phyloP scores from a whole-genome alignment of 2,113 vertebrate species.

The Tragelaphus imberbis region DNA sequence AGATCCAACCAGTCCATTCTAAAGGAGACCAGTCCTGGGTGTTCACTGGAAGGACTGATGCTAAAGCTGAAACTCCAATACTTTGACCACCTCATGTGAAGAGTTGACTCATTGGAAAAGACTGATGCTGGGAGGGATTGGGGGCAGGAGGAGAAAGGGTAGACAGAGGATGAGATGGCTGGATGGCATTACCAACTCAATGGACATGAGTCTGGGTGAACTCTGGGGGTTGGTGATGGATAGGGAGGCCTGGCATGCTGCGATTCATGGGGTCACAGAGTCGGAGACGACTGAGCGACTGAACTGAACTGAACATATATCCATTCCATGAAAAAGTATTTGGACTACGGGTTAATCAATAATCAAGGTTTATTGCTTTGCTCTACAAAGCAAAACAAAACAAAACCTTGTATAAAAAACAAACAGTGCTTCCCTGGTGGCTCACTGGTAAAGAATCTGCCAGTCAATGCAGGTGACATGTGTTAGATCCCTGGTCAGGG shows the following conservation, averaged over 20 bases:
- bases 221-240: neutral
- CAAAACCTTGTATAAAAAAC: neutral
- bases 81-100: too few relatives aligned
- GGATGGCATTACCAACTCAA: neutral
- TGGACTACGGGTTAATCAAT: neutral
- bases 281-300: neutral
- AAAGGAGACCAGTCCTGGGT: too few relatives aligned
- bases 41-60: too few relatives aligned
- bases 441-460: neutral
- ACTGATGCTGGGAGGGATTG: too few relatives aligned
- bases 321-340: neutral
- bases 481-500: neutral
- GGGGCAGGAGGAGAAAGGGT: neutral
- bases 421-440: neutral
- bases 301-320: neutral
- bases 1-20: too few relatives aligned
- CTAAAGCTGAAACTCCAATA: too few relatives aligned
- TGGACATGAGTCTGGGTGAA: neutral
- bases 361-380: neutral
- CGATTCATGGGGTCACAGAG: neutral
- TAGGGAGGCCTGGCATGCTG: neutral
- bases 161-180: neutral
- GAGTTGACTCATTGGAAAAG: too few relatives aligned
- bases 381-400: neutral
- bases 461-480: neutral